These are phyloP conservation scores for Drosophila atripex DNA, from an alignment of 2,888 invertebrate species.

Conservation along the genomic window DNA sequence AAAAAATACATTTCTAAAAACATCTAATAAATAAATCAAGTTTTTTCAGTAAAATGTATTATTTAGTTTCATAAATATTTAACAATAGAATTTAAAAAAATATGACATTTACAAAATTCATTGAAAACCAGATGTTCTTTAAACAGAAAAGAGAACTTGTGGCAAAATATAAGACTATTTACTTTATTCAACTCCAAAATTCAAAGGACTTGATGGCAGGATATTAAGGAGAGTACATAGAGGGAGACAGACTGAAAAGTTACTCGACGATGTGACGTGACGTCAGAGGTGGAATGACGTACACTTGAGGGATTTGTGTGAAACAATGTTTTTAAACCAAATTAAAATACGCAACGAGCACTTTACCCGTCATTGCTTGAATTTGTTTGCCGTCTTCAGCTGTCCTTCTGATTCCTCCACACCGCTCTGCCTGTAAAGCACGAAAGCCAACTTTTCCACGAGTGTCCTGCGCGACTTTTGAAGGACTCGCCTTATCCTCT, in stretches of 20 bases:
- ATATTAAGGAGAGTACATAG: neutral
- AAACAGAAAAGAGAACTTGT: neutral
- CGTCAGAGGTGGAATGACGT: constrained; percentile 70
- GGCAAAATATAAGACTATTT: neutral
- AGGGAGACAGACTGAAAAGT: constrained; percentile 26
- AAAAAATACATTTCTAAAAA: too few relatives aligned
- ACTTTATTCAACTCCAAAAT: neutral
- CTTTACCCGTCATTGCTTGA: constrained; percentile 69
- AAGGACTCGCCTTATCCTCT: constrained; percentile 43
- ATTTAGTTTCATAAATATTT: too few relatives aligned
- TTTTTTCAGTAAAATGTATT: too few relatives aligned
- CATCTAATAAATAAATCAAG: too few relatives aligned
- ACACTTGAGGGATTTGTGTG: constrained; percentile 76
- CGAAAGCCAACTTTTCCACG: constrained; percentile 63
- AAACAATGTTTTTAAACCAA: constrained; percentile 79
- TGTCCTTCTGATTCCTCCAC: constrained; percentile 22
- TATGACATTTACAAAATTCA: too few relatives aligned
- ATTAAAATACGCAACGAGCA: constrained; percentile 77
- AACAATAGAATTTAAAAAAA: too few relatives aligned
- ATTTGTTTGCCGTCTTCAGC: constrained; percentile 66
- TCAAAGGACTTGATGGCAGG: neutral
- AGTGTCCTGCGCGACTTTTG: constrained; percentile 62
- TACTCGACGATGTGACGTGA: constrained; percentile 66
- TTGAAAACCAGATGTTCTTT: neutral
- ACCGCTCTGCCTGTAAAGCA: neutral